A percentile compares a stretch with the other conserved stretches of the same genome.
phyloP scores from a whole-genome alignment of 1,140 invertebrate species.

The Leptinotarsa undecemlineata region DNA sequence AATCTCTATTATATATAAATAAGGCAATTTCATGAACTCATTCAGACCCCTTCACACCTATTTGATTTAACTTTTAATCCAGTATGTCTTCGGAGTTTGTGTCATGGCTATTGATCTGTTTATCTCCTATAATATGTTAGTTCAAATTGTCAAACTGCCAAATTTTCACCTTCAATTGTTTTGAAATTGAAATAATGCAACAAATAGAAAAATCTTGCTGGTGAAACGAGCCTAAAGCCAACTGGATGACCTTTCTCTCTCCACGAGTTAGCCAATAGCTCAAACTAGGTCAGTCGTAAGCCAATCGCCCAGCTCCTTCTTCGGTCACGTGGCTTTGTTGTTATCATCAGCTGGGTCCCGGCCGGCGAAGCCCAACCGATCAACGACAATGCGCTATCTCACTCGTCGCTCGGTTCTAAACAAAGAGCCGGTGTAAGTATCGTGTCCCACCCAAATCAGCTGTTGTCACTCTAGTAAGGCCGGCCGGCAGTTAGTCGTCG shows the following conservation, averaged over 20 bases:
- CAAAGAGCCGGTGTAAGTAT: constrained; percentile 28
- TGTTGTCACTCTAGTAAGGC: constrained; percentile 47
- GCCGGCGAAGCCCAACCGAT: constrained; percentile 45
- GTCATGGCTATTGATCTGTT: too few species aligned
- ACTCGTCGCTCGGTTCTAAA: constrained; percentile 1
- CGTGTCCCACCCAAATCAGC: constrained; percentile 47
- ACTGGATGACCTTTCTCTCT: constrained; percentile 16
- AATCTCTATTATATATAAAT: too few species aligned
- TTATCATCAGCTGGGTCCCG: constrained; percentile 57
- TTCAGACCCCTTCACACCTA: too few species aligned
- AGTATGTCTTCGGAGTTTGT: too few species aligned
- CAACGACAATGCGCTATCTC: constrained; percentile 20
- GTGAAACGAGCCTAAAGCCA: constrained; percentile 10
- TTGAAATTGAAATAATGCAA: background rate
- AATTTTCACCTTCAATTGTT: too few species aligned
- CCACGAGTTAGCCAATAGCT: constrained; percentile 9
- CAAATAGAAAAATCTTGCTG: background rate
- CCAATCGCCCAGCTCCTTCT: constrained; percentile 35
- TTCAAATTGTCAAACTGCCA: too few species aligned
- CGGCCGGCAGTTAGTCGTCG: constrained; percentile 51
- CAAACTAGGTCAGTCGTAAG: constrained; percentile 51
- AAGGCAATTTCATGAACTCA: too few species aligned
- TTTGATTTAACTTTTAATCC: too few species aligned
- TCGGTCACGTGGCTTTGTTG: constrained; percentile 56
- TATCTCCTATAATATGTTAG: too few species aligned